Evolutionary conservation across 2,797 vertebrate genomes (phyloP).

Genomic region (Strix occidentalis): DNA sequence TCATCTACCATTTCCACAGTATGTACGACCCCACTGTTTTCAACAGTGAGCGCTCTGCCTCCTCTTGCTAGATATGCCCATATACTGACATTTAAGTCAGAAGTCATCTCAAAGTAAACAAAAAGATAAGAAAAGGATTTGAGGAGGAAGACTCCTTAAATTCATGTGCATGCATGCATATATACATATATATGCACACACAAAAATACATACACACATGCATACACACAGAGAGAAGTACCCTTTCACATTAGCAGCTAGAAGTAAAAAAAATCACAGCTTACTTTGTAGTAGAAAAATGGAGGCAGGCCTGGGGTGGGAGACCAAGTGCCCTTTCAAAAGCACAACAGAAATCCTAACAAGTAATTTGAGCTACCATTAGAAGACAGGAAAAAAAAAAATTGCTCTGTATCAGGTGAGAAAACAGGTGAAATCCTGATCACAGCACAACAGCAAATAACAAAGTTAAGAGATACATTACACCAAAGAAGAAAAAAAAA

Average conservation of each 20-base stretch:
- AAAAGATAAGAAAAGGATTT: neutral
- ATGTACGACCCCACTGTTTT: neutral
- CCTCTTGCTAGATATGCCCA: neutral
- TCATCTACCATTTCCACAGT: neutral
- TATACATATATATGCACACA: neutral
- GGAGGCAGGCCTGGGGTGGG: neutral
- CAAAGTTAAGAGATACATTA: neutral
- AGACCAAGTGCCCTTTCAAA: neutral
- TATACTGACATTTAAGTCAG: neutral
- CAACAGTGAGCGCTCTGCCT: neutral
- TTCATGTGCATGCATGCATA: neutral
- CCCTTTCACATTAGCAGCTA: neutral
- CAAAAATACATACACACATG: neutral
- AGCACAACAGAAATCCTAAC: neutral
- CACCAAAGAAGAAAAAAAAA: neutral
- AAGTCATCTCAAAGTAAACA: neutral
- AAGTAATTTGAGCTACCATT: neutral
- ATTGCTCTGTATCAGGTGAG: neutral
- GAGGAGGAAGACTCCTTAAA: neutral
- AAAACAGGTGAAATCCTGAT: neutral
- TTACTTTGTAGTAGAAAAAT: neutral
- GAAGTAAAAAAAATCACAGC: neutral
- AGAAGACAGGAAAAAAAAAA: neutral
- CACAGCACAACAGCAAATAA: neutral
- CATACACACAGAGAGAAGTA: neutral